Base-by-base conservation (phyloP, 2,888 invertebrate genomes). In the Augiades crinisus region DNA sequence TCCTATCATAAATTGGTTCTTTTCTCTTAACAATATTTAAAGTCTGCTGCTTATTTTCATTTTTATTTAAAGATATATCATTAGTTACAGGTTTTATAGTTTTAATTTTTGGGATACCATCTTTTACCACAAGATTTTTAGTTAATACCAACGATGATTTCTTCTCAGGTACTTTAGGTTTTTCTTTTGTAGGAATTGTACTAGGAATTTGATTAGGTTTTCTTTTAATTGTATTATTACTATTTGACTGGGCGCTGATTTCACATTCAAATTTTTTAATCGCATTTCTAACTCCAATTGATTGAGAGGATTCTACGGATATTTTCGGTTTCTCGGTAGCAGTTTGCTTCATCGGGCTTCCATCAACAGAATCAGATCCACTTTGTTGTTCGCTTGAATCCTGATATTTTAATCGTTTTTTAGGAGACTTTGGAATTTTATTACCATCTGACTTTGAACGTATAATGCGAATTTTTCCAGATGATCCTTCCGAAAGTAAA, bases 141-240 rank as follows among this genome's bases (percentile, higher is more conserved):
- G 90, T 89, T 81, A 90, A 75, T 19, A 85, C 78, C 80, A 90
- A 63, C 61, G 87, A 81, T 60, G 90, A 84, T 75, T 90, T 91
- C 68, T 92, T 92, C 78, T 91, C 91, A 78, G 91, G 91, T 81
- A 92, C 86, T 85, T 90, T 91, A 36, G 92, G 91, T 83, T 92
- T 92, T 71, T 88, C 86, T 78, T 79, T 87, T 51, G 68, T 27
- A 44, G 68, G 66, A 34, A 64, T 65, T 69, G 70, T 70, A 72
- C 64, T 77, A 44, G 67, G 66, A 34, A 59, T 66, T 67, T 68
- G 72, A 54, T 75, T 87, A 53, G 82, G 77, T 62, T 85, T 79
- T 69, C 70, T 86, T 60, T 87, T 90, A 60, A 84, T 62, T 53
- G 80, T 75, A 55, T 67, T 73, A 53, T 55, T 74, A 55, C 54